Conservation (phyloP, 2,888 invertebrate species). For the Boloria euphrosyne region DNA sequence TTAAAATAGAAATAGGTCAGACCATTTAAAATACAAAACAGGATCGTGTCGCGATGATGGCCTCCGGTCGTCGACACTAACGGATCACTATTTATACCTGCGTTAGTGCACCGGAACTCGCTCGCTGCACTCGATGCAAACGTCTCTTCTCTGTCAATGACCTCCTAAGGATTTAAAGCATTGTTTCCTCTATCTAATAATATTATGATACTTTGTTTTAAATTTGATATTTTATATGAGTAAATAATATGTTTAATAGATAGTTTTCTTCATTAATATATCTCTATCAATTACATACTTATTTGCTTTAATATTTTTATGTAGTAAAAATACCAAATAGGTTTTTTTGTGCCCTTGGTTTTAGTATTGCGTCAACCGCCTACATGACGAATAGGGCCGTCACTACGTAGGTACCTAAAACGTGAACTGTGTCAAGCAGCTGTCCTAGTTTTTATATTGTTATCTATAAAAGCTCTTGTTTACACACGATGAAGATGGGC, state of each 20-base stretch:
- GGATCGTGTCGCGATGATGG: conserved; percentile 48
- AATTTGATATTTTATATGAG: too few species aligned
- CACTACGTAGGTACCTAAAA: conserved; percentile 57
- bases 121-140: conserved; percentile 79
- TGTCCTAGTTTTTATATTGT: conserved; percentile 71
- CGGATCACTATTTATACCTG: conserved; percentile 82
- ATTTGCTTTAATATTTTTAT: conserved; percentile 54
- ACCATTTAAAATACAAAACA: conserved; percentile 42
- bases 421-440: conserved; percentile 73
- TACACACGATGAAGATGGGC: conserved; percentile 26
- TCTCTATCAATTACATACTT: neutral
- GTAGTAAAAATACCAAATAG: conserved; percentile 54
- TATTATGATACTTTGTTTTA: conserved; percentile 29
- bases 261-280: conserved; percentile 11
- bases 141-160: conserved; percentile 78
- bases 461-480: conserved; percentile 53
- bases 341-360: conserved; percentile 69
- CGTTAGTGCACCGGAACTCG: conserved; percentile 78
- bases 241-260: too few species aligned
- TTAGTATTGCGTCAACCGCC: conserved; percentile 76
- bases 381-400: conserved; percentile 65
- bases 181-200: conserved; percentile 47
- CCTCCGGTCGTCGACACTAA: conserved; percentile 81
- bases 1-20: conserved; percentile 60
- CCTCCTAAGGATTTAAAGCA: conserved; percentile 56